Evolutionary conservation across 2,113 vertebrate genomes (phyloP).

Genomic region (Hippocampus guttulatus): DNA sequence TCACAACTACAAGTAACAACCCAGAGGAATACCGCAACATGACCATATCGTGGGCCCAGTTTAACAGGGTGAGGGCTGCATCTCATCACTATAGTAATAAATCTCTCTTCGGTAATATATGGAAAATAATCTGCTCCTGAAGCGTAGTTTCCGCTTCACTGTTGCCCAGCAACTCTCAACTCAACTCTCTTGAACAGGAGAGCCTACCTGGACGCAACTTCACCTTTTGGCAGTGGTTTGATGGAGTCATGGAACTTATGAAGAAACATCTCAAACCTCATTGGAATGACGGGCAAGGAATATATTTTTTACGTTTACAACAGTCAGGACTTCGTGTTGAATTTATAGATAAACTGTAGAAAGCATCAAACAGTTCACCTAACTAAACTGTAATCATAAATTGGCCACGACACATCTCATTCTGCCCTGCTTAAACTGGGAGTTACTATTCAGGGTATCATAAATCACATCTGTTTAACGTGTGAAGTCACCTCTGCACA

Average conservation of each 20-base stretch:
- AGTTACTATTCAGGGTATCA: no score
- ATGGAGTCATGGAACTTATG: conserved; percentile 93
- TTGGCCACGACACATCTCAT: no score
- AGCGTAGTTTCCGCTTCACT: background rate
- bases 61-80: conserved; percentile 74
- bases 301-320: background rate
- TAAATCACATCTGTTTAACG: no score
- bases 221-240: conserved; percentile 99
- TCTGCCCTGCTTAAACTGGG: no score
- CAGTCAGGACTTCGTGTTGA: background rate
- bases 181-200: conserved; percentile 70
- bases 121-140: background rate
- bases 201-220: conserved; percentile 90
- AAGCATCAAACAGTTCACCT: background rate
- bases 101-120: no score
- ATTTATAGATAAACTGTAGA: no score
- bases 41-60: conserved; percentile 94
- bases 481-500: no score
- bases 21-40: conserved; percentile 83
- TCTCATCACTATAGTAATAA: background rate
- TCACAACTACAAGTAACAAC: conserved; percentile 81
- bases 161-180: background rate
- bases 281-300: conserved; percentile 91
- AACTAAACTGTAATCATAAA: no score
- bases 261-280: conserved; percentile 93